Evolutionary conservation across 2,888 invertebrate species (phyloP).

Genomic region (Anaspis maculata): DNA sequence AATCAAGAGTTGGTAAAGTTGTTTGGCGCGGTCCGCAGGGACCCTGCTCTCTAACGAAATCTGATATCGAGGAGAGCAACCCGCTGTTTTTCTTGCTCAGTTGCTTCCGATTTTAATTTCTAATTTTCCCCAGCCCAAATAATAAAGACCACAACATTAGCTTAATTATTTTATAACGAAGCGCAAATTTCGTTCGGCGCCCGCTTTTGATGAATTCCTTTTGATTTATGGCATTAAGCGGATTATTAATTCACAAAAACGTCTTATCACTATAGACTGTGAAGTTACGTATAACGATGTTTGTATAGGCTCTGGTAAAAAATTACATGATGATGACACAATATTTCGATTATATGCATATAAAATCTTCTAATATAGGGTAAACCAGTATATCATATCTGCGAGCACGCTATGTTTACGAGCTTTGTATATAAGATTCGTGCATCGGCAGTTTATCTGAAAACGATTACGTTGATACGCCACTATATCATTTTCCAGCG

Average conservation of each 20-base stretch:
- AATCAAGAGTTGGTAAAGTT: conserved; percentile 31
- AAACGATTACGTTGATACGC: conserved; percentile 25
- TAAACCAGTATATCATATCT: not conserved
- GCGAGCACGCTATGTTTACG: conserved; percentile 17
- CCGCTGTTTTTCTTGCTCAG: conserved; percentile 23
- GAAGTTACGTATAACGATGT: too few species aligned
- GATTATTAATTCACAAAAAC: too few species aligned
- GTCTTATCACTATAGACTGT: too few species aligned
- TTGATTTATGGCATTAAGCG: too few species aligned
- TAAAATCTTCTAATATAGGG: too few species aligned
- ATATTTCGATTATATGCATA: too few species aligned
- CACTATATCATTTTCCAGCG: conserved; percentile 9
- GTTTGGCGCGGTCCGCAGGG: conserved; percentile 22
- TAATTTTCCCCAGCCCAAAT: conserved; percentile 24
- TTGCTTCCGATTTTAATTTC: conserved; percentile 27
- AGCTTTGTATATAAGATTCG: conserved; percentile 12
- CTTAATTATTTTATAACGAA: conserved; percentile 29
- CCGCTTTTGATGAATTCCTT: not conserved
- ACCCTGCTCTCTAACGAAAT: conserved; percentile 21
- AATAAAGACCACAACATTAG: conserved; percentile 23
- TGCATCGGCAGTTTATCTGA: conserved; percentile 18
- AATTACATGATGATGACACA: too few species aligned
- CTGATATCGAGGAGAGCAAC: conserved; percentile 16
- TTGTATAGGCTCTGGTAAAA: too few species aligned
- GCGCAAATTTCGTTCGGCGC: conserved; percentile 3